phyloP scores from a whole-genome alignment of 2,888 invertebrate species.

The Sarcophaga caerulescens region DNA sequence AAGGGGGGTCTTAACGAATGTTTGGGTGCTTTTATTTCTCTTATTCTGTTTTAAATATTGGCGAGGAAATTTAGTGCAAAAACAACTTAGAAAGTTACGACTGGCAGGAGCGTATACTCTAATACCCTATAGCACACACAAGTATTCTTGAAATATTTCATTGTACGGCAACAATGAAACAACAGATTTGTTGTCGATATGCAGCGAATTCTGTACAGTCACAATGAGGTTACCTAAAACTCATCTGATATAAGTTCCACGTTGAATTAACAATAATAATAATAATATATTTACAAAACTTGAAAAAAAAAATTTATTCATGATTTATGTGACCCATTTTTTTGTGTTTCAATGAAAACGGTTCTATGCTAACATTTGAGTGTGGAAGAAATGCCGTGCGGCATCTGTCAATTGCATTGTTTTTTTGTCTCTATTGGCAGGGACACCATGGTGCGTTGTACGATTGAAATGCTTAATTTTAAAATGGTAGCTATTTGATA shows the following conservation, averaged over 20 bases:
- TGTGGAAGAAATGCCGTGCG: too few relatives aligned
- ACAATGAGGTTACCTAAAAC: background rate
- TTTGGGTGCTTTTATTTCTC: conserved; percentile 42
- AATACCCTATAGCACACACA: background rate
- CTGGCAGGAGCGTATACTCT: background rate
- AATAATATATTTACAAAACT: too few relatives aligned
- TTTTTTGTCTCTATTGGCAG: too few relatives aligned
- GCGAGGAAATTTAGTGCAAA: conserved; percentile 5
- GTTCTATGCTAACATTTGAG: too few relatives aligned
- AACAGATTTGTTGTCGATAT: background rate
- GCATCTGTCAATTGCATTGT: too few relatives aligned
- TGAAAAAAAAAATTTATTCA: too few relatives aligned
- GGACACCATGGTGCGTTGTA: too few relatives aligned
- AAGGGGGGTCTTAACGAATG: conserved; percentile 46
- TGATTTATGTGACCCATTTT: too few relatives aligned
- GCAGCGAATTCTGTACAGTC: background rate
- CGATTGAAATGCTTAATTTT: too few relatives aligned
- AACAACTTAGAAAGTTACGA: background rate
- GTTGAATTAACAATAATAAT: too few relatives aligned
- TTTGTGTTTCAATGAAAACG: too few relatives aligned
- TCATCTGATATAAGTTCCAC: background rate
- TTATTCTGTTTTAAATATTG: conserved; percentile 31
- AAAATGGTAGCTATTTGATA: too few relatives aligned
- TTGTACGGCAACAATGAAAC: background rate
- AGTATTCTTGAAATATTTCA: background rate